Evolutionary conservation across 2,888 invertebrate species (phyloP).

Genomic region (Stictocephala bisonia): DNA sequence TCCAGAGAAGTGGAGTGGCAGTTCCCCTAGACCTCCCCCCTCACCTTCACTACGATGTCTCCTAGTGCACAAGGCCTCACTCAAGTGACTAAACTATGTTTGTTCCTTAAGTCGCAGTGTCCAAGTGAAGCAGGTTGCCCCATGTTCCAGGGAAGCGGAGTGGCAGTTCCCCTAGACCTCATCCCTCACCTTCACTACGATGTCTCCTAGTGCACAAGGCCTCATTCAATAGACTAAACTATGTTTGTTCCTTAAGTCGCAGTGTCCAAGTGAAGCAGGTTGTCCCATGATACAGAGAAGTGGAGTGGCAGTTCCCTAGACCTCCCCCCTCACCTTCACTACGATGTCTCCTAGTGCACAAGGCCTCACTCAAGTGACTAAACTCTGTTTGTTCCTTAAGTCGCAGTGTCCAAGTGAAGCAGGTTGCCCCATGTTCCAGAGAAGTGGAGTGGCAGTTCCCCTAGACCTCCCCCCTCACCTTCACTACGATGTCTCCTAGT

Average conservation of each 20-base stretch:
- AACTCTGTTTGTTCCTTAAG: too few species aligned
- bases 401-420: slow-evolving; percentile 38
- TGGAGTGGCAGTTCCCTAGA: slow-evolving; percentile 65
- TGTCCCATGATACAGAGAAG: slow-evolving; percentile 63
- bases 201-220: slow-evolving; percentile 26
- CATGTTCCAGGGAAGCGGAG: slow-evolving; percentile 64
- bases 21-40: slow-evolving; percentile 66
- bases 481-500: slow-evolving; percentile 57
- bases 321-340: slow-evolving; percentile 65
- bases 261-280: slow-evolving; percentile 42
- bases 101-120: too few species aligned
- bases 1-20: slow-evolving; percentile 65
- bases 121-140: slow-evolving; percentile 43
- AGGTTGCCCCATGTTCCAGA: slow-evolving; percentile 61
- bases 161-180: slow-evolving; percentile 65
- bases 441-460: slow-evolving; percentile 64
- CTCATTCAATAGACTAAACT: too few species aligned
- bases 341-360: slow-evolving; percentile 26
- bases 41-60: slow-evolving; percentile 63
- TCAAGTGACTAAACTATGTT: too few species aligned
- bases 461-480: slow-evolving; percentile 66
- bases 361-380: background rate
- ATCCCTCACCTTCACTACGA: slow-evolving; percentile 65
- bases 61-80: slow-evolving; percentile 11
- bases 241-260: too few species aligned